A percentile compares a stretch with the other conserved stretches of the same genome.
phyloP scores from a whole-genome alignment of 2,113 vertebrate species.

The Myotis lucifugus region DNA sequence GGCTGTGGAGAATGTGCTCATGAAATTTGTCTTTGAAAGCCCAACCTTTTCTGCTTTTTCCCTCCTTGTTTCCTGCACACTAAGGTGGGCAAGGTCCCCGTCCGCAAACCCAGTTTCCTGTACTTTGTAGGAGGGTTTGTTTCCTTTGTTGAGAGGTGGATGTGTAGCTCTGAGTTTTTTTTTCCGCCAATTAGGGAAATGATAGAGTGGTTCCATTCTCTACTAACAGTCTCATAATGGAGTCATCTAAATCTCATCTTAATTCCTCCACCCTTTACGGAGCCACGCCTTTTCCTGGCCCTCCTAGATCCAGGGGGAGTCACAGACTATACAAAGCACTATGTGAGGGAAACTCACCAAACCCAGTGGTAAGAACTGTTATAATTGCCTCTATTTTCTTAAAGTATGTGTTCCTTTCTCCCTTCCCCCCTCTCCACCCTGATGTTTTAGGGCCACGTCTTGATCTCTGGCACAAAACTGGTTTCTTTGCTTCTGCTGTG shows the following conservation, averaged over 20 bases:
- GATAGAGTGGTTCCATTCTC: neutral
- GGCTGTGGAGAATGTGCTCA: neutral
- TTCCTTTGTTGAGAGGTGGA: neutral
- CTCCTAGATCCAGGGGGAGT: neutral
- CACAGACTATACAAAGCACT: neutral
- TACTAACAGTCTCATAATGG: neutral
- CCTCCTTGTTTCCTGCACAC: neutral
- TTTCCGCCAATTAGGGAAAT: neutral
- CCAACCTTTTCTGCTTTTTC: neutral
- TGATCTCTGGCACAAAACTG: slow-evolving; percentile 54
- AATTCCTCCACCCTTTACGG: neutral
- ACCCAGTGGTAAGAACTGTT: neutral
- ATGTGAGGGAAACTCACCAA: neutral
- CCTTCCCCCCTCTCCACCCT: neutral
- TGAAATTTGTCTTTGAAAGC: neutral
- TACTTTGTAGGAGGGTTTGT: neutral
- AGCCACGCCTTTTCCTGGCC: slow-evolving; percentile 9
- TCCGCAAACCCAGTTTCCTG: neutral
- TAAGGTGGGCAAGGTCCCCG: neutral
- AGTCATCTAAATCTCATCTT: neutral
- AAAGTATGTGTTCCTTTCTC: slow-evolving; percentile 17
- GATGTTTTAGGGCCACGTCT: slow-evolving; percentile 23
- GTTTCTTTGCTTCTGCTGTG: slow-evolving; percentile 22
- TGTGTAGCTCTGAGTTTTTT: neutral
- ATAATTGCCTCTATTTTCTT: slow-evolving; percentile 20